A percentile compares a stretch with the other conserved stretches of the same genome.
Conservation (phyloP, 2,888 invertebrate genomes). For the Scrobipalpa costella region DNA sequence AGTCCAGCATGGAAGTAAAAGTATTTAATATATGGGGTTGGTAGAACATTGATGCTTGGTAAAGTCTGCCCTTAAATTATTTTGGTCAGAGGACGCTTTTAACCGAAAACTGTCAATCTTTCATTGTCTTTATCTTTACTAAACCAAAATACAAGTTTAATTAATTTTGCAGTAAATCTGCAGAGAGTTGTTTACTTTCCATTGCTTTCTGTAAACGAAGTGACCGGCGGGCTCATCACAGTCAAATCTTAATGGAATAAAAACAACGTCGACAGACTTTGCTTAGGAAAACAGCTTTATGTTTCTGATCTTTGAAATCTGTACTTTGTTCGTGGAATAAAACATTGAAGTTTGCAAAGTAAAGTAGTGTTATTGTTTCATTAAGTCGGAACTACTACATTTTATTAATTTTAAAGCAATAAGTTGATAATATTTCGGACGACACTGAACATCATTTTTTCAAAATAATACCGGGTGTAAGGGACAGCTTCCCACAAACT, state of each 20-base stretch:
- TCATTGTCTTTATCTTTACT: background rate
- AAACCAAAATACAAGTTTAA: slow-evolving; percentile 4
- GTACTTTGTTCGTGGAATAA: background rate
- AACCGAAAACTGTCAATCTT: background rate
- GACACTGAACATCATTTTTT: too few species aligned
- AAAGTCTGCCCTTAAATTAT: background rate
- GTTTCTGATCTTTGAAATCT: background rate
- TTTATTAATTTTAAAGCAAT: too few species aligned
- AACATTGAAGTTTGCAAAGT: background rate
- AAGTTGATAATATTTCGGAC: too few species aligned
- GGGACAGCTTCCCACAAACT: too few species aligned
- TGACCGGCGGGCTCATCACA: slow-evolving; percentile 6
- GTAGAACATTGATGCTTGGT: background rate
- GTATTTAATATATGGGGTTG: too few species aligned
- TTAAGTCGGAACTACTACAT: too few species aligned
- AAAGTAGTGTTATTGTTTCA: too few species aligned
- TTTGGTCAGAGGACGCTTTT: background rate
- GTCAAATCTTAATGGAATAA: slow-evolving; percentile 24
- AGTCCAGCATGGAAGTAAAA: too few species aligned
- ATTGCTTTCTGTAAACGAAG: slow-evolving; percentile 19
- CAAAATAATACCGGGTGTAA: too few species aligned
- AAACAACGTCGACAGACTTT: slow-evolving; percentile 17
- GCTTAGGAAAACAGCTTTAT: slow-evolving; percentile 1
- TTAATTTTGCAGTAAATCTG: slow-evolving; percentile 2
- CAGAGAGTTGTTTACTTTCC: background rate